These are phyloP conservation scores for Pectinophora gossypiella DNA, from an alignment of 1,140 invertebrate genomes.

Conservation along the genomic window DNA sequence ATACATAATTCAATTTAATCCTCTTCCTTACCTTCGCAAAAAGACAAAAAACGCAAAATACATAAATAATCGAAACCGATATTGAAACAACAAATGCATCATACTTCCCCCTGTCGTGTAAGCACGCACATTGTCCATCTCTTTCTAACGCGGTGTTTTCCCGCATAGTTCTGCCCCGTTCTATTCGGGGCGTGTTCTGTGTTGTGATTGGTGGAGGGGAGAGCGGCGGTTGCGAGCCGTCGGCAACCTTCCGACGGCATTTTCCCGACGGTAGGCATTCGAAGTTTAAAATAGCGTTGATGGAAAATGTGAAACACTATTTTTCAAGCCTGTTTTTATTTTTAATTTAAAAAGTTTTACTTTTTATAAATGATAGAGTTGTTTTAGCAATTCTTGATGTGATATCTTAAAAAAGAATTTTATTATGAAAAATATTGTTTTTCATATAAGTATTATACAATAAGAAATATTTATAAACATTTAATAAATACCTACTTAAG, in stretches of 20 bases:
- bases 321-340: not conserved
- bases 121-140: constrained; percentile 44
- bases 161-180: constrained; percentile 34
- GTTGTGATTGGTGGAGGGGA: constrained; percentile 59
- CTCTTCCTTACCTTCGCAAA: constrained; percentile 50
- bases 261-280: constrained; percentile 61
- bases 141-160: constrained; percentile 32
- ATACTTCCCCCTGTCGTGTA: constrained; percentile 60
- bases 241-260: constrained; percentile 52
- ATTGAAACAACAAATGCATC: constrained; percentile 71
- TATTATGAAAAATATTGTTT: too few relatives aligned
- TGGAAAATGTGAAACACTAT: not conserved
- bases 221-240: constrained; percentile 26
- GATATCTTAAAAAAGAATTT: too few relatives aligned
- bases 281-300: constrained; percentile 35
- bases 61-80: constrained; percentile 65
- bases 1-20: constrained; percentile 34
- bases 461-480: too few relatives aligned
- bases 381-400: too few relatives aligned
- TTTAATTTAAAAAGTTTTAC: not conserved
- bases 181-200: constrained; percentile 51
- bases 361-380: not conserved
- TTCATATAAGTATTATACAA: too few relatives aligned
- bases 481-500: too few relatives aligned
- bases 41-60: constrained; percentile 35